Evolutionary conservation across 2,888 invertebrate species (phyloP).

Genomic region (Onthophagus sagittarius): DNA sequence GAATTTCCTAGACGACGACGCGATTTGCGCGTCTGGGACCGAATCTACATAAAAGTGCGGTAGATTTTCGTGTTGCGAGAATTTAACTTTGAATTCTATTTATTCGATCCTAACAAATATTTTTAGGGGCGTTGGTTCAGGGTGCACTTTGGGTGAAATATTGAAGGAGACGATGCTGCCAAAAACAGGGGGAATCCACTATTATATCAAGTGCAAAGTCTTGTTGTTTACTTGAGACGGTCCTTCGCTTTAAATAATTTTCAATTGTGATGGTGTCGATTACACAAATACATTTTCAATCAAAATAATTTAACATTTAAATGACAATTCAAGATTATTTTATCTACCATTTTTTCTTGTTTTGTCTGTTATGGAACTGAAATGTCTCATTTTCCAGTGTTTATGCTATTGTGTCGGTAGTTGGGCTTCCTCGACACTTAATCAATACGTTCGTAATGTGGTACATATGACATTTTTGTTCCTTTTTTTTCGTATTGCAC

Average conservation of each 20-base stretch:
- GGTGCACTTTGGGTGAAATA: neutral
- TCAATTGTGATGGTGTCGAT: neutral
- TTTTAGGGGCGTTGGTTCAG: neutral
- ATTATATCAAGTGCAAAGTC: constrained; percentile 11
- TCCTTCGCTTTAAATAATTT: neutral
- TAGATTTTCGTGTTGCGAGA: neutral
- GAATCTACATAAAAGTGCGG: neutral
- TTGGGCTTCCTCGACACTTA: no score
- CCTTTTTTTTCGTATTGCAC: no score
- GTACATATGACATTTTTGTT: no score
- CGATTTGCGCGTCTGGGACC: neutral
- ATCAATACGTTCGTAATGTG: no score
- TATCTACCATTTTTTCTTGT: no score
- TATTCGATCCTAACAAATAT: neutral
- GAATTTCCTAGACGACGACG: neutral
- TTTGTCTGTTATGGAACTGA: no score
- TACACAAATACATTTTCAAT: neutral
- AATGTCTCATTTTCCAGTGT: no score
- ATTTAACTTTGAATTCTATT: neutral
- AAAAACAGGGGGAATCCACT: constrained; percentile 1
- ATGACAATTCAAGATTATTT: no score
- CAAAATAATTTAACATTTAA: neutral
- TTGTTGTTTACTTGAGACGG: neutral
- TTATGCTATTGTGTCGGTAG: no score
- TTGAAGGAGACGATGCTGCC: constrained; percentile 1